phyloP scores from a whole-genome alignment of 1,140 invertebrate species.

The Magallana gigas region DNA sequence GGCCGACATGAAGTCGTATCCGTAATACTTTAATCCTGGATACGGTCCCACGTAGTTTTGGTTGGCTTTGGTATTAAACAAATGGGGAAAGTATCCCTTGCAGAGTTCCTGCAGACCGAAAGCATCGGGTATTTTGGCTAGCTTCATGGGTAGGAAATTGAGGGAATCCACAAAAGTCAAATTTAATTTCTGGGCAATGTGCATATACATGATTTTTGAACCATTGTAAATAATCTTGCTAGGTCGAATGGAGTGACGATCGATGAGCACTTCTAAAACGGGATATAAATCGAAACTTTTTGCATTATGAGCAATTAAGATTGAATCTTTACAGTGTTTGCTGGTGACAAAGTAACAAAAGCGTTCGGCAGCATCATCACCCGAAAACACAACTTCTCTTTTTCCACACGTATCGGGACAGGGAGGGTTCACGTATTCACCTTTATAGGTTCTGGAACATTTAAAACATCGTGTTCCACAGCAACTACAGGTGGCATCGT shows the following conservation, averaged over 20 bases:
- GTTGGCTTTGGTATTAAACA: slow-evolving; percentile 49
- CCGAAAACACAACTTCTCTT: slow-evolving; percentile 38
- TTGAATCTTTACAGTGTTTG: slow-evolving; percentile 12
- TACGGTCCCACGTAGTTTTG: slow-evolving; percentile 49
- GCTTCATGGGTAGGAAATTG: slow-evolving; percentile 44
- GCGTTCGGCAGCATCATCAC: neutral
- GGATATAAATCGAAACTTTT: slow-evolving; percentile 44
- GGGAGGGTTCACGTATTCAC: neutral
- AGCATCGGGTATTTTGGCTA: slow-evolving; percentile 42
- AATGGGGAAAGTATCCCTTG: slow-evolving; percentile 51
- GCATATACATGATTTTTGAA: slow-evolving; percentile 49
- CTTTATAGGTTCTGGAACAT: neutral
- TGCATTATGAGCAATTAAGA: slow-evolving; percentile 19
- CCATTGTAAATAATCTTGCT: slow-evolving; percentile 43
- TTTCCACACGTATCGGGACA: slow-evolving; percentile 17
- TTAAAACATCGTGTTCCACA: slow-evolving; percentile 42
- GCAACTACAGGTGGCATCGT: slow-evolving; percentile 13
- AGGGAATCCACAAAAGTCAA: slow-evolving; percentile 46
- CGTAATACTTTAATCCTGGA: slow-evolving; percentile 42
- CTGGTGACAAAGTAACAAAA: slow-evolving; percentile 20
- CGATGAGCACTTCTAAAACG: slow-evolving; percentile 46
- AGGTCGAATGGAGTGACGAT: slow-evolving; percentile 49
- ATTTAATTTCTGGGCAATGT: slow-evolving; percentile 36
- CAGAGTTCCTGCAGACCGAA: slow-evolving; percentile 44
- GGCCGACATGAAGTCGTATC: slow-evolving; percentile 34